These are phyloP conservation scores for Apis mellifera DNA, from an alignment of 1,140 invertebrate genomes.

Conservation along the genomic window DNA sequence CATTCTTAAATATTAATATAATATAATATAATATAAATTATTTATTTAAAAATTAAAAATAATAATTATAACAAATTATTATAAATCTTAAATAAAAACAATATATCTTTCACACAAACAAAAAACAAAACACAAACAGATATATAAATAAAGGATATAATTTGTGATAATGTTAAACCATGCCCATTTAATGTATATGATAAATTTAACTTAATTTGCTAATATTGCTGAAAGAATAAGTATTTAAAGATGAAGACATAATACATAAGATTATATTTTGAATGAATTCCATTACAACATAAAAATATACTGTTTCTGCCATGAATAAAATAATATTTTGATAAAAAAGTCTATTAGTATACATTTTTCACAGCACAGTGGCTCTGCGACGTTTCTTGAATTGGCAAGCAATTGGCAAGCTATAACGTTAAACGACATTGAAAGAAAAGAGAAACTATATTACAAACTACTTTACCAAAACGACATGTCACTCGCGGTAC, in stretches of 20 bases:
- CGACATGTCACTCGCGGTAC: slow-evolving; percentile 75
- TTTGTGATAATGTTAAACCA: slow-evolving; percentile 23
- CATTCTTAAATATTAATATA: not conserved
- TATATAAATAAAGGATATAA: not conserved
- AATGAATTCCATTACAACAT: slow-evolving; percentile 16
- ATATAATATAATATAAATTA: no score
- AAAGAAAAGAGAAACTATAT: slow-evolving; percentile 57
- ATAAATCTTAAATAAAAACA: slow-evolving; percentile 7
- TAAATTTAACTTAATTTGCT: slow-evolving; percentile 3
- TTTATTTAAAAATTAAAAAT: not conserved
- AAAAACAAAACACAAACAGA: slow-evolving; percentile 7
- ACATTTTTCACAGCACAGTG: slow-evolving; percentile 34
- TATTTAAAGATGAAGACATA: slow-evolving; percentile 3
- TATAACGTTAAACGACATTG: slow-evolving; percentile 62
- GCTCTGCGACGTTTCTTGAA: slow-evolving; percentile 55
- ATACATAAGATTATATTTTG: not conserved
- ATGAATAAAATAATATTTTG: slow-evolving; percentile 28
- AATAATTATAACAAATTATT: slow-evolving; percentile 16
- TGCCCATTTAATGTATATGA: slow-evolving; percentile 20
- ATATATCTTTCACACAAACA: slow-evolving; percentile 14
- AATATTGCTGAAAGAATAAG: slow-evolving; percentile 36
- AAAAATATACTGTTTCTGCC: not conserved
- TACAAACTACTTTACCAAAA: slow-evolving; percentile 79
- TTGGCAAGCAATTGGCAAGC: slow-evolving; percentile 70
- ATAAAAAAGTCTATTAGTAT: slow-evolving; percentile 34